Evolutionary conservation across 2,888 invertebrate species (phyloP).

Genomic region (Amphipyra tragopoginis): DNA sequence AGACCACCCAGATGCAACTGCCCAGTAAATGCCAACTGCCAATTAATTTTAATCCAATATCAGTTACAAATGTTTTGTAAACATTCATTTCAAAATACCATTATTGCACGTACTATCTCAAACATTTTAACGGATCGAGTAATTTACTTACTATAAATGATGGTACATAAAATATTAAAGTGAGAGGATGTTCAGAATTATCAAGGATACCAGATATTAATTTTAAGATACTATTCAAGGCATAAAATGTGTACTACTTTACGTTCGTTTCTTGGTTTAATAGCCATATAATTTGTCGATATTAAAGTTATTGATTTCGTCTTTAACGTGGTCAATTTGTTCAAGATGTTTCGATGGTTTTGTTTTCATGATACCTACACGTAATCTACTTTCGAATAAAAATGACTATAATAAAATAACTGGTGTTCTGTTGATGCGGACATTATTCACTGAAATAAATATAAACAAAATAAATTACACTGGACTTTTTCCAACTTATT

Average conservation of each 20-base stretch:
- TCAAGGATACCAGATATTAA: conserved; percentile 46
- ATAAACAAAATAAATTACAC: too few relatives aligned
- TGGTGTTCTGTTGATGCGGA: not conserved
- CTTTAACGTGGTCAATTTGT: conserved; percentile 22
- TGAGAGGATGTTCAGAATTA: conserved; percentile 46
- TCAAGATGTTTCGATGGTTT: conserved; percentile 10
- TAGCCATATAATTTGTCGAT: conserved; percentile 40
- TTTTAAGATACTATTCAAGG: conserved; percentile 42
- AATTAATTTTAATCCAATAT: conserved; percentile 55
- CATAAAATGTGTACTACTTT: conserved; percentile 27
- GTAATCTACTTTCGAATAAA: not conserved
- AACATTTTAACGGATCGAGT: conserved; percentile 36
- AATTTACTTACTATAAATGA: conserved; percentile 20
- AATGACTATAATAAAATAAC: not conserved
- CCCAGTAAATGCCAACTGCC: conserved; percentile 47
- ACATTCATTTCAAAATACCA: conserved; percentile 43
- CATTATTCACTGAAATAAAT: not conserved
- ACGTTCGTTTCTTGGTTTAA: conserved; percentile 22
- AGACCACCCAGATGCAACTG: conserved; percentile 53
- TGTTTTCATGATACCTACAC: conserved; percentile 1
- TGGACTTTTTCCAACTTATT: too few relatives aligned
- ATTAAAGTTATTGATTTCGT: conserved; percentile 40
- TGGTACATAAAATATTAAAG: conserved; percentile 45
- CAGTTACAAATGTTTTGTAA: conserved; percentile 40
- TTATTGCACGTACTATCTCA: conserved; percentile 36